A percentile compares a stretch with the other conserved stretches of the same genome.
Evolutionary conservation across 2,113 vertebrate species (phyloP).

Genomic region (Nibea coibor): DNA sequence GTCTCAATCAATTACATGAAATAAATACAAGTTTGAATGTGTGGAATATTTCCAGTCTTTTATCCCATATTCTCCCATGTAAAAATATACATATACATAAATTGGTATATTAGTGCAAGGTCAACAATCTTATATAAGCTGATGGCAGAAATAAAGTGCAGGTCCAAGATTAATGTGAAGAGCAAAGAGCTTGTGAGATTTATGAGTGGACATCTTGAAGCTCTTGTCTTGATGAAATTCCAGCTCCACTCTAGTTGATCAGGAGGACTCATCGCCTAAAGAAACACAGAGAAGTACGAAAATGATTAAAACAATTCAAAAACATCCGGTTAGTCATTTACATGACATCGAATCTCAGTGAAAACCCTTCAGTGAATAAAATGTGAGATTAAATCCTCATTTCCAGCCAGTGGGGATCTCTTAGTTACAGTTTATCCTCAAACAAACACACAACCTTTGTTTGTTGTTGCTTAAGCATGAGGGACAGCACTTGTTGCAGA

Average conservation of each 20-base stretch:
- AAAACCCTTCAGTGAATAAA: neutral
- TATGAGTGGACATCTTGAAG: neutral
- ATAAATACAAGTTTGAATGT: conserved; percentile 43
- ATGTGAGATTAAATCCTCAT: neutral
- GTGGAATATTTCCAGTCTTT: conserved; percentile 27
- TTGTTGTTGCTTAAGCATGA: conserved; percentile 19
- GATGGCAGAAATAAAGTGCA: neutral
- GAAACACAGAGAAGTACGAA: conserved; percentile 16
- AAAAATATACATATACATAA: neutral
- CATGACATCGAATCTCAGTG: neutral
- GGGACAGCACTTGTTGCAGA: conserved; percentile 37
- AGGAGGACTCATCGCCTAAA: conserved; percentile 38
- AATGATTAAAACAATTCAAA: conserved; percentile 1
- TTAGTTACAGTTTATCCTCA: conserved; percentile 13
- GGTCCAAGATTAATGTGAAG: neutral
- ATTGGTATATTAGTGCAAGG: conserved; percentile 9
- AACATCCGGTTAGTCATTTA: neutral
- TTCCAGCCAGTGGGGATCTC: neutral
- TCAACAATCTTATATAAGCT: neutral
- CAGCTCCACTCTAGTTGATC: conserved; percentile 8
- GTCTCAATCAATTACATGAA: conserved; percentile 57
- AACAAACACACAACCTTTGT: conserved; percentile 20
- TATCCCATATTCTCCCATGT: neutral
- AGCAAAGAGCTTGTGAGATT: neutral
- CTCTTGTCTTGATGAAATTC: conserved; percentile 9